These are phyloP conservation scores for Drepana arcuata DNA, from an alignment of 1,140 invertebrate genomes.

Conservation along the genomic window DNA sequence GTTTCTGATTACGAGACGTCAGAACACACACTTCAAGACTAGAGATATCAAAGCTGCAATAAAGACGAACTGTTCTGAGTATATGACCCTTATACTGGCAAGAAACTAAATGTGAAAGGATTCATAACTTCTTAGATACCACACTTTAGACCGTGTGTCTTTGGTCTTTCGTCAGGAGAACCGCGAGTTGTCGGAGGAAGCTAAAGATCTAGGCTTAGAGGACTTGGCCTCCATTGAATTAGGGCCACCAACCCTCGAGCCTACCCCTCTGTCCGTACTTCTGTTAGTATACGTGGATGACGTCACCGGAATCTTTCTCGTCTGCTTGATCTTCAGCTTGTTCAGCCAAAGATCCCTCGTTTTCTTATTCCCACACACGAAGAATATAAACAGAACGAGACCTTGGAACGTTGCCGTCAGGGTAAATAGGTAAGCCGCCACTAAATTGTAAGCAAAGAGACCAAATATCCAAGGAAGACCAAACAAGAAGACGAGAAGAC, in stretches of 20 bases:
- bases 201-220: conserved; percentile 45
- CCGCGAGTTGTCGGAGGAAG: conserved; percentile 39
- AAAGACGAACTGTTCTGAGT: no score
- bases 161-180: conserved; percentile 42
- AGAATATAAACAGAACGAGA: conserved; percentile 70
- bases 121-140: conserved; percentile 13
- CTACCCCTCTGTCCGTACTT: conserved; percentile 25
- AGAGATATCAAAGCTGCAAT: no score
- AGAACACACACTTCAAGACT: no score
- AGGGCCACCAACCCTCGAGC: conserved; percentile 17
- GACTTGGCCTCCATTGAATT: conserved; percentile 29
- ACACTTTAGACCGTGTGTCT: conserved; percentile 4
- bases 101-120: no score
- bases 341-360: conserved; percentile 69
- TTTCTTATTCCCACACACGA: conserved; percentile 68
- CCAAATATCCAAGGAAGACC: conserved; percentile 71
- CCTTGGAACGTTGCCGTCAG: conserved; percentile 69
- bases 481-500: conserved; percentile 67
- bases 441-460: conserved; percentile 47
- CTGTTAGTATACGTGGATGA: conserved; percentile 59
- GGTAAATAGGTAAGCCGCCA: conserved; percentile 68
- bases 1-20: no score
- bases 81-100: no score
- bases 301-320: conserved; percentile 56
- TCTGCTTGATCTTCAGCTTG: conserved; percentile 60